A percentile compares a stretch with the other conserved stretches of the same genome.
Conservation (phyloP, 2,113 vertebrate genomes). For the Campylomormyrus tamandua region DNA sequence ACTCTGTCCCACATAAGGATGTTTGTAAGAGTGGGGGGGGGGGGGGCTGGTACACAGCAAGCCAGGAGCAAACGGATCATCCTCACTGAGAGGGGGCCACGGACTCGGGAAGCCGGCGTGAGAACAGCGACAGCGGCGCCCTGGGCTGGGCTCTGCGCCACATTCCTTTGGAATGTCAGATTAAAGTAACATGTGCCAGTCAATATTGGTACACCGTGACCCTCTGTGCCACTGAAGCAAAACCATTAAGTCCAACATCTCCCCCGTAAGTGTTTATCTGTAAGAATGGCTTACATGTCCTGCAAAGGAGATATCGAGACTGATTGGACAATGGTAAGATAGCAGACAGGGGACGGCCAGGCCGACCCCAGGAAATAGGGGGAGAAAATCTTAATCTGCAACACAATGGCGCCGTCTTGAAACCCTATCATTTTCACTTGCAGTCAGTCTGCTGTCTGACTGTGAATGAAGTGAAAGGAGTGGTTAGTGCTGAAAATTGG, state of each 20-base stretch:
- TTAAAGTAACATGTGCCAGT: slow-evolving; percentile 84
- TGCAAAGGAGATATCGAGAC: slow-evolving; percentile 90
- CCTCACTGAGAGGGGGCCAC: neutral
- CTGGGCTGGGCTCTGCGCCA: slow-evolving; percentile 53
- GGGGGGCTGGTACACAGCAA: neutral
- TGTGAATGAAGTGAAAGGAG: slow-evolving; percentile 90
- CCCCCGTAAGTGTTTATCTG: slow-evolving; percentile 87
- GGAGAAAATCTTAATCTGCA: slow-evolving; percentile 98
- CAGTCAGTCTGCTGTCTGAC: slow-evolving; percentile 79
- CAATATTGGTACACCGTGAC: slow-evolving; percentile 93
- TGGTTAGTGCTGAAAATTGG: slow-evolving; percentile 92
- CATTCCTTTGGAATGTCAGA: slow-evolving; percentile 78
- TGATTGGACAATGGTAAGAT: slow-evolving; percentile 93
- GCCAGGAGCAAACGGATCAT: neutral
- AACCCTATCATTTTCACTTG: slow-evolving; percentile 99
- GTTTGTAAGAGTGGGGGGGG: neutral
- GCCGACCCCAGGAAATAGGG: slow-evolving; percentile 89
- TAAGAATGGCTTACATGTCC: slow-evolving; percentile 86
- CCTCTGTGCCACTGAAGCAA: slow-evolving; percentile 81
- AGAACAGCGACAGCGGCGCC: neutral
- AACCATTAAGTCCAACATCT: slow-evolving; percentile 97
- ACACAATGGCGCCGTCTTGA: slow-evolving; percentile 94
- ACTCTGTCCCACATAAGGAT: neutral
- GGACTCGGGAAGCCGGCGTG: neutral
- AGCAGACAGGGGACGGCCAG: slow-evolving; percentile 78